Evolutionary conservation across 2,113 vertebrate genomes (phyloP).

Genomic region (Varanus salvator): DNA sequence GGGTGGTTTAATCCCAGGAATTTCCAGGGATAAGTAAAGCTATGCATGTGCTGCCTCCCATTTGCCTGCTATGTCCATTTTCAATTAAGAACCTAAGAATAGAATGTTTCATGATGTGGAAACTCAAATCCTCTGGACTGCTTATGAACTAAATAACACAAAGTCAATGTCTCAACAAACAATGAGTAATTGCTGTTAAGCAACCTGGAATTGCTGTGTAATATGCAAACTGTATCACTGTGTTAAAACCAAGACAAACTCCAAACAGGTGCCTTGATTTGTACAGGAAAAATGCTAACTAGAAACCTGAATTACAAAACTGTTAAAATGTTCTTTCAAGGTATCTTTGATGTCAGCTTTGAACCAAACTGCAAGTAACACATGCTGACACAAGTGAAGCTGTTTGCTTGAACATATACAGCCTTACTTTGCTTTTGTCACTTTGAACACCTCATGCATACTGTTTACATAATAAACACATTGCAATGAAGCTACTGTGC

Average conservation of each 20-base stretch:
- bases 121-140: no score
- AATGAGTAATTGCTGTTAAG: no score
- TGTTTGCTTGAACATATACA: not conserved
- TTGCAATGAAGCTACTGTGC: conserved; percentile 8
- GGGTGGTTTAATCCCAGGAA: no score
- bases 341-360: conserved; percentile 36
- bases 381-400: not conserved
- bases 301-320: conserved; percentile 5
- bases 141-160: no score
- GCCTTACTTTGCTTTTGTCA: conserved; percentile 48
- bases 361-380: conserved; percentile 17
- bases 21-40: no score
- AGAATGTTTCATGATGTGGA: no score
- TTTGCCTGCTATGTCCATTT: no score
- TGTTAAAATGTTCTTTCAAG: conserved; percentile 25
- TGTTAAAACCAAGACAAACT: not conserved
- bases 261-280: not conserved
- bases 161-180: no score
- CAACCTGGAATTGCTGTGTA: no score
- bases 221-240: not conserved
- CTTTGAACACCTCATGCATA: conserved; percentile 35
- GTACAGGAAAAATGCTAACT: not conserved
- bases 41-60: no score
- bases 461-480: conserved; percentile 5
- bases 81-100: no score